Conservation (phyloP, 2,797 vertebrate species). For the Malacoraja senta region DNA sequence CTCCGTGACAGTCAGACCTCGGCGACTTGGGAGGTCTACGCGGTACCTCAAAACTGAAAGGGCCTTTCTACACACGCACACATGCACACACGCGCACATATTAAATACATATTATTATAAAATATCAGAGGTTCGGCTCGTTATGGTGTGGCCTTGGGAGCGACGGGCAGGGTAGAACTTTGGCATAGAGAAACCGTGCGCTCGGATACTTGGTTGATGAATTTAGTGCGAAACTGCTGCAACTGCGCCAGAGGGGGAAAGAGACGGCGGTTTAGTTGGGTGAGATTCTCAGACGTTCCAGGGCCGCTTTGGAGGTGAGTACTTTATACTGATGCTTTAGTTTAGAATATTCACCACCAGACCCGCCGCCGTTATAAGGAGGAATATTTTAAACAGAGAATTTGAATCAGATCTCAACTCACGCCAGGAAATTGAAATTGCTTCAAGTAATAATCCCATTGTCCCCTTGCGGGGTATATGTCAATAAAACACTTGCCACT, state of each 20-base stretch:
- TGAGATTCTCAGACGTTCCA: neutral
- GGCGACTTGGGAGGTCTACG: slow-evolving; percentile 74
- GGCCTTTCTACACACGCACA: neutral
- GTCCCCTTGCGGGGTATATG: no score
- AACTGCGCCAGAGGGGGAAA: neutral
- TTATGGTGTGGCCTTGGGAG: neutral
- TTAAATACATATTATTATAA: no score
- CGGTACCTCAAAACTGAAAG: slow-evolving; percentile 45
- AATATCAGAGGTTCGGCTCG: no score
- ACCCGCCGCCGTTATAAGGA: neutral
- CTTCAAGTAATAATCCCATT: neutral
- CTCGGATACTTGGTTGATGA: neutral
- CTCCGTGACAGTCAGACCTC: slow-evolving; percentile 57
- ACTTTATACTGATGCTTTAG: neutral
- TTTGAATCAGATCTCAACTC: neutral
- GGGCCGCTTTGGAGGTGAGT: neutral
- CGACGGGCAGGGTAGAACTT: neutral
- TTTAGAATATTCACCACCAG: neutral
- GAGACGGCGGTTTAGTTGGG: neutral
- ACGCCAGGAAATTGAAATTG: neutral
- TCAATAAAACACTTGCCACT: no score
- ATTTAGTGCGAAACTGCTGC: neutral
- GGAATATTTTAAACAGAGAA: neutral
- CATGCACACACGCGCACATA: no score
- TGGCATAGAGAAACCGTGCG: no score